Evolutionary conservation across 2,797 vertebrate genomes (phyloP), one percentile per base, ranked within the genome.

Genomic region (Halcyon smyrnensis): DNA sequence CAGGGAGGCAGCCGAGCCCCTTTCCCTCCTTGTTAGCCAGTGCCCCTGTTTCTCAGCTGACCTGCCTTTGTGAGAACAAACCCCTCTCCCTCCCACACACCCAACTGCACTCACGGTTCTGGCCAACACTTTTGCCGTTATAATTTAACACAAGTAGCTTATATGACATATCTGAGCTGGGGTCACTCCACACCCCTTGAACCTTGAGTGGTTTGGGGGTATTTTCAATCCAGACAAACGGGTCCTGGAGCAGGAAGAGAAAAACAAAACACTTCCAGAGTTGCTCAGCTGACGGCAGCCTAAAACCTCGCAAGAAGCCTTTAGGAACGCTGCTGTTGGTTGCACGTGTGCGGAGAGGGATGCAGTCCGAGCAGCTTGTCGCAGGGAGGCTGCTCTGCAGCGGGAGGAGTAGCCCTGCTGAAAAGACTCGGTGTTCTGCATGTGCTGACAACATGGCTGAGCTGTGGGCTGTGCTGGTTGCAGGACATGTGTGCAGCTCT

Each of bases 241-340:
- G 25, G 11, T 20, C 13, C 24, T 16, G 37, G 54, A 57, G 32
- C 15, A 77, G 73, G 65, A 45, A 39, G 64, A 67, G 57, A 32
- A 34, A 87, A 71, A 60, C 12, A 15, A 84, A 74, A 54, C 60
- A 34, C 6, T 50, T 77, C 57, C 56, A 4, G 18, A 54, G 51
- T 3, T 37, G 17, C 23, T 89, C 51, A 54, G 69, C 60, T 90
- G 80, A 57, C 18, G 0, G 69, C 87, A 94, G 60, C 81, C 89
- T 80, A 30, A 92, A 94, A 32, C 50, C 59, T 56, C 1, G 2
- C 8, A 9, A 17, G 0, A 6, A 69, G 37, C 21, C 14, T 27
- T 62, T 19, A 11, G 65, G 51, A 80, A 41, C 0, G 0, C 69
- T 34, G 67, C 73, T 74, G 56, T 11, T 5, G 0, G 12, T 25